Evolutionary conservation across 1,140 invertebrate species (phyloP).

Genomic region (Probaryconus sp.): DNA sequence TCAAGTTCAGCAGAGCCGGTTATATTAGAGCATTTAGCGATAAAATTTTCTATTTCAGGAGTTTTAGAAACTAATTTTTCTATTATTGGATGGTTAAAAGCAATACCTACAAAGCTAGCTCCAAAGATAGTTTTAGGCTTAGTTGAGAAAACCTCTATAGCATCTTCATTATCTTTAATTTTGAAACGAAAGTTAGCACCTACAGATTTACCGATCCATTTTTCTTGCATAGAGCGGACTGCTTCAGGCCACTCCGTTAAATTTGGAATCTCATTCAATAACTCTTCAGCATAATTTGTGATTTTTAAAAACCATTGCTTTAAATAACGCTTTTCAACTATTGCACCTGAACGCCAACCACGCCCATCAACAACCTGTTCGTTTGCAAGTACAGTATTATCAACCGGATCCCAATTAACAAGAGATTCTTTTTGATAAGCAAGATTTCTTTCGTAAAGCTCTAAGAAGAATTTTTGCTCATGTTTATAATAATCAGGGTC

Average conservation of each 20-base stretch:
- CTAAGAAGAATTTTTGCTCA: slow-evolving; percentile 28
- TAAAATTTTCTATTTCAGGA: background rate
- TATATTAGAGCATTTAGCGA: background rate
- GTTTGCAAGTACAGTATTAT: slow-evolving; percentile 34
- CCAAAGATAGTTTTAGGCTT: slow-evolving; percentile 22
- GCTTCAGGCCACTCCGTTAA: slow-evolving; percentile 2
- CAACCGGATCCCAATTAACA: slow-evolving; percentile 35
- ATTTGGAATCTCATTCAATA: background rate
- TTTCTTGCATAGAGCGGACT: slow-evolving; percentile 26
- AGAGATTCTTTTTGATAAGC: slow-evolving; percentile 21
- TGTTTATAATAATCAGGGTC: slow-evolving; percentile 28
- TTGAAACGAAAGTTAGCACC: slow-evolving; percentile 17
- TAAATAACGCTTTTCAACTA: slow-evolving; percentile 27
- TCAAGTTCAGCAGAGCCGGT: background rate
- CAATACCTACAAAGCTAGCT: slow-evolving; percentile 18
- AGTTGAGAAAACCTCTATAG: slow-evolving; percentile 29
- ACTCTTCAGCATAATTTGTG: slow-evolving; percentile 34
- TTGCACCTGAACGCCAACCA: slow-evolving; percentile 28
- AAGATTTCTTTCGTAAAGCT: slow-evolving; percentile 19
- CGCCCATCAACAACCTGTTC: slow-evolving; percentile 34
- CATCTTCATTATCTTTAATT: slow-evolving; percentile 8
- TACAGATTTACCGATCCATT: slow-evolving; percentile 34
- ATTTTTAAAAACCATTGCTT: slow-evolving; percentile 38
- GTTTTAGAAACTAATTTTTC: slow-evolving; percentile 1
- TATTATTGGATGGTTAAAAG: slow-evolving; percentile 22